Evolutionary conservation across 2,888 invertebrate genomes (phyloP), one percentile per base, ranked within the genome.

Genomic region (Imbricaverruca yamaguchii): DNA sequence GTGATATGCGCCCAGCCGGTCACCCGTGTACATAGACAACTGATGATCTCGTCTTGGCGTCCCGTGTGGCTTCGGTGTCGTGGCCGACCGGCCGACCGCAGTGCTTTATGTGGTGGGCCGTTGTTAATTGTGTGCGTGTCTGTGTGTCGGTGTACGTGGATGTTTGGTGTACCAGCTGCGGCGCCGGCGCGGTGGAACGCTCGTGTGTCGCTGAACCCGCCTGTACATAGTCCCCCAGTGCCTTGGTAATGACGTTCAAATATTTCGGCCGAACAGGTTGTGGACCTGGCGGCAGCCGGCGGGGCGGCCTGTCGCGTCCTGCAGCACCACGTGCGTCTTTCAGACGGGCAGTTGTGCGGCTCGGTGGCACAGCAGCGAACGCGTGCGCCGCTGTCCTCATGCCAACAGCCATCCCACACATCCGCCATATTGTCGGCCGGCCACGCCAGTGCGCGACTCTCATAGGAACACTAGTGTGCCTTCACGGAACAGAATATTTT

Each of bases 401-500:
- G 74, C 74, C 74, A 74, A 74, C 53, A 59, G 11, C 59, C 15
- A 59, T 59, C 59, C 59, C 59, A 59, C 4, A 39, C 15, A 59
- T 59, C 12, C 59, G 59, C 59, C 59, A 59, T 59, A 13, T 59
- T 59, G 12, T 59, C 59, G 59, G 11, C 15, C 15, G 59, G 11
- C 12, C 15, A 15, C 12, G 59, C 59, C 59, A 13, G 1, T 59
- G 59, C 59, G 15, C 59, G 15, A 59, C 59, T 13, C 59, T 13
- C 18, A 74, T 39, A 74, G 74, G 74, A 74, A 74, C 74, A 74
- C 74, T 74, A 53, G 74, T 53, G 74, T 74, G 74, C 74, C 74
- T 74, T 74, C 74, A 74, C 74, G 39, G 74, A 74, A 21, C 74
- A 18, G 3, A 74, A 13, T 74, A 74, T 74, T 74, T 74, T 74